A percentile compares a stretch with the other conserved stretches of the same genome.
Evolutionary conservation across 2,797 vertebrate genomes (phyloP).

Genomic region (Poecilia gillii): DNA sequence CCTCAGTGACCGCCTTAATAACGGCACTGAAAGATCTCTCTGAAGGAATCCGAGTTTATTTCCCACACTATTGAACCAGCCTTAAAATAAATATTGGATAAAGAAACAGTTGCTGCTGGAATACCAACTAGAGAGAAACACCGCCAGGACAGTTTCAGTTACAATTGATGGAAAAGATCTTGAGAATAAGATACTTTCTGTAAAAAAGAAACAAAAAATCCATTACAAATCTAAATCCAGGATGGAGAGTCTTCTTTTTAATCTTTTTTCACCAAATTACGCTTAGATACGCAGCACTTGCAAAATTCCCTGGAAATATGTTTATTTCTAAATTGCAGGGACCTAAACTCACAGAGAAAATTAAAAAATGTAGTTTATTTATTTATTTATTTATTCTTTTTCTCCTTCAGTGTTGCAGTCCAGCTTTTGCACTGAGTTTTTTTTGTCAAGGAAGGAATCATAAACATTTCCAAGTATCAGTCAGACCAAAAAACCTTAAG

Average conservation of each 20-base stretch:
- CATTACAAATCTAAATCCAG: background rate
- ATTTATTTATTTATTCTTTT: background rate
- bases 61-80: slow-evolving; percentile 28
- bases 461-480: background rate
- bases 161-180: background rate
- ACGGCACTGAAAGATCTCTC: slow-evolving; percentile 16
- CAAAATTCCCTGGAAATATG: background rate
- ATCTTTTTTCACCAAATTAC: background rate
- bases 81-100: slow-evolving; percentile 36
- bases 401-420: background rate
- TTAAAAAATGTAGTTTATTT: background rate
- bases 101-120: slow-evolving; percentile 8
- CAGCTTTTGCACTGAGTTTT: background rate
- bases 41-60: slow-evolving; percentile 33
- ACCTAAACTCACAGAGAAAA: background rate
- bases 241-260: background rate
- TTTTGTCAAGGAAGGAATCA: background rate
- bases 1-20: slow-evolving; percentile 25
- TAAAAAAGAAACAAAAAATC: background rate
- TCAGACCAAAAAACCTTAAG: background rate
- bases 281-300: background rate
- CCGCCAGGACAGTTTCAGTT: slow-evolving; percentile 2
- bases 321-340: background rate
- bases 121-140: background rate
- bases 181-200: background rate